Evolutionary conservation across 2,888 invertebrate genomes (phyloP), one percentile per base, ranked within the genome.

Genomic region (Apamea crenata): DNA sequence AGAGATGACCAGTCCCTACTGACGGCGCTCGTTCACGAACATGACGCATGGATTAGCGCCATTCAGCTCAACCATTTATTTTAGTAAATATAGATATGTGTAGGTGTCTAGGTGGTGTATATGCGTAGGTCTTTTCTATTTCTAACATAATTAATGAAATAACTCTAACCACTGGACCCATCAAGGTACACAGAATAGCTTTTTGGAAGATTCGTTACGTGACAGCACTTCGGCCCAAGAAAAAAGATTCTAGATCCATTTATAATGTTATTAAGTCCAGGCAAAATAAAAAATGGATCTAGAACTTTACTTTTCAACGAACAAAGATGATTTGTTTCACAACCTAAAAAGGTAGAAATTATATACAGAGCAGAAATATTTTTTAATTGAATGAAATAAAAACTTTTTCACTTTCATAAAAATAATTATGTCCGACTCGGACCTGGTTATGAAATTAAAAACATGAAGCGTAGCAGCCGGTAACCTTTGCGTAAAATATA

Each of bases 181-280:
- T n/a, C n/a, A 59, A n/a, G 50, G 2, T 84, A 84, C 80, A 81
- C 29, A 84, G 59, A 84, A 81, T 84, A 84, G 84, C 80, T 81
- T 80, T 81, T 79, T 81, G 59, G 66, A 84, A 80, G 80, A 70
- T 47, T 56, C 61, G 29, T 29, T 53, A 83, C 61, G 61, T 61
- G 78, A 78, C 44, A 81, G 47, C 59, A 81, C 25, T 78, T 56
- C 68, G n/a, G 59, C 44, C 47, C 16, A 12, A 56, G 44, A 78
- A 78, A 79, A 84, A 59, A 80, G 18, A 70, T 70, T 84, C 80
- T 36, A 66, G 70, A 67, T 66, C 36, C 65, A 71, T 84, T 79
- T 67, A 70, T 53, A 67, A 79, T 61, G 59, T 78, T 68, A 56
- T 53, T 67, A 36, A 29, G 59, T 78, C 80, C 84, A 84, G 59